A percentile compares a stretch with the other conserved stretches of the same genome.
phyloP scores from a whole-genome alignment of 2,113 vertebrate genomes.

The Coturnix japonica region DNA sequence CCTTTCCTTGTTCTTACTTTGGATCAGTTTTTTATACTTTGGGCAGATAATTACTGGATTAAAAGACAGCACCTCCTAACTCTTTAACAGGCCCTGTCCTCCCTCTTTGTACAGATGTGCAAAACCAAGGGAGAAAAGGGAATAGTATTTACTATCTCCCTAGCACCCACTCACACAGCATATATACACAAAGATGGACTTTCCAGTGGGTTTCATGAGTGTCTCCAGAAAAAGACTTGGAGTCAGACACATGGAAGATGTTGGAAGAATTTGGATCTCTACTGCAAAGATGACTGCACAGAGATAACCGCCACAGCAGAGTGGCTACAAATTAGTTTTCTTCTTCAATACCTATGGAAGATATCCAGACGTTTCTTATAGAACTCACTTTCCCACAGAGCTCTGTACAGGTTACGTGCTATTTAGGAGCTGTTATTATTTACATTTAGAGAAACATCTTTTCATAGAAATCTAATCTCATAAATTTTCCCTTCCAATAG shows the following conservation, averaged over 20 bases:
- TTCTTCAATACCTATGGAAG: not conserved
- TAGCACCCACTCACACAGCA: not conserved
- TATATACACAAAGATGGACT: not conserved
- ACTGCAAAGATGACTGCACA: not conserved
- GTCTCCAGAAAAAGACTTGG: not conserved
- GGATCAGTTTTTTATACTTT: not conserved
- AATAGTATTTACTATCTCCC: accelerated
- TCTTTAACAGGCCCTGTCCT: not conserved
- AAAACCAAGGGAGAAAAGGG: not conserved
- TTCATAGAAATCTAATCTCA: not conserved
- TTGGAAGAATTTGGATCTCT: not conserved
- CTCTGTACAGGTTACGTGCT: not conserved
- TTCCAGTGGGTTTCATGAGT: not conserved
- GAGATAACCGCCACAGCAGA: not conserved
- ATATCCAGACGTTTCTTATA: not conserved
- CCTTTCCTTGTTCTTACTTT: not conserved
- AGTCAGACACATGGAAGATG: not conserved
- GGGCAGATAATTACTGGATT: not conserved
- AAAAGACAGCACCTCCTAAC: not conserved
- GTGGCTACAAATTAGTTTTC: not conserved
- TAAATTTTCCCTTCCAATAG: not conserved
- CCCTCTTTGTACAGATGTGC: not conserved
- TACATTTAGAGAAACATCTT: not conserved
- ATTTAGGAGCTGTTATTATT: not conserved
- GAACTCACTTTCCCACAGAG: not conserved